These are phyloP conservation scores for Stenodera caucasica DNA, from an alignment of 2,888 invertebrate species.

Conservation along the genomic window DNA sequence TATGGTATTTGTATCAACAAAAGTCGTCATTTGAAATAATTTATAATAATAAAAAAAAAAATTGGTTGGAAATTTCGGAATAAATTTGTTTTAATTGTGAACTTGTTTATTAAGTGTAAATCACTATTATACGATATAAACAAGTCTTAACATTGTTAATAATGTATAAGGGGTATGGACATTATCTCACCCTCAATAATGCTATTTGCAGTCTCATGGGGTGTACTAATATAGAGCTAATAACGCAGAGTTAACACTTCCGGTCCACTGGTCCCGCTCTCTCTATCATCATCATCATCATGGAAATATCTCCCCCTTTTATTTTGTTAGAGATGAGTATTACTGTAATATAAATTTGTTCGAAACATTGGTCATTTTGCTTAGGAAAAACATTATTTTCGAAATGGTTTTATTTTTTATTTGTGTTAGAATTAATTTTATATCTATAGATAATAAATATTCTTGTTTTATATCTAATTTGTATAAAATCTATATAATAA, in stretches of 20 bases:
- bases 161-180: conserved; percentile 28
- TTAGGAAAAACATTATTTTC: too few species aligned
- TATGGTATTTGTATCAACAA: too few species aligned
- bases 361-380: neutral
- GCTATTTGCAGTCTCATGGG: conserved; percentile 49
- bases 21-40: too few species aligned
- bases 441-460: too few species aligned
- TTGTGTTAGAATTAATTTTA: neutral
- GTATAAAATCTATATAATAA: neutral
- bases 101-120: too few species aligned
- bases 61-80: too few species aligned
- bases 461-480: neutral
- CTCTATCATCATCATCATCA: conserved; percentile 31
- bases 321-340: neutral
- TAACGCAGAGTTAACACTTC: conserved; percentile 57
- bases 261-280: conserved; percentile 52
- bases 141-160: conserved; percentile 8
- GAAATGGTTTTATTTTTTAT: neutral
- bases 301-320: neutral
- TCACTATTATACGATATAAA: neutral
- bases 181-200: conserved; percentile 43
- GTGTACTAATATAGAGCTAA: conserved; percentile 56
- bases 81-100: too few species aligned
- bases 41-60: too few species aligned
- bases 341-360: conserved; percentile 2